Evolutionary conservation across 1,140 invertebrate genomes (phyloP).

Genomic region (Procambarus clarkii): DNA sequence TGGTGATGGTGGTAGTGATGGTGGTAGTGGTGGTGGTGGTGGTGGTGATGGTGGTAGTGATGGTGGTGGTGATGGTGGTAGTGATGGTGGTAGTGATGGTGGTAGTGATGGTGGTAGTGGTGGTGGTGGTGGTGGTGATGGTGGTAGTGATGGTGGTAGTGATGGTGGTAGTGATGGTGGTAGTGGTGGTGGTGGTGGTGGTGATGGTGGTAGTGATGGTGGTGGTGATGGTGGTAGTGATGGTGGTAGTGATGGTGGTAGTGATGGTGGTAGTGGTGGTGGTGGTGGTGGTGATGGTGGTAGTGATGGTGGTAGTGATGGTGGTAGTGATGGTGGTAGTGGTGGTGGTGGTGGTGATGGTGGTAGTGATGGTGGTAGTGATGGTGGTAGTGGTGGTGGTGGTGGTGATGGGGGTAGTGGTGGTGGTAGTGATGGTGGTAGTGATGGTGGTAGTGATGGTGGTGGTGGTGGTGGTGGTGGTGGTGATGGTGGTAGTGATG

Average conservation of each 20-base stretch:
- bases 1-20: too few species aligned
- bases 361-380: constrained; percentile 3
- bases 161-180: not conserved
- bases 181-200: constrained; percentile 13
- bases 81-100: too few species aligned
- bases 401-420: not conserved
- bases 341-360: not conserved
- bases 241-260: constrained; percentile 22
- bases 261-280: constrained; percentile 6
- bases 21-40: too few species aligned
- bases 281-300: not conserved
- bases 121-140: too few species aligned
- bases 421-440: constrained; percentile 1
- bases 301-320: not conserved
- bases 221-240: not conserved
- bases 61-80: too few species aligned
- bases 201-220: not conserved
- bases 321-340: not conserved
- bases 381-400: constrained; percentile 2
- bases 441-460: not conserved
- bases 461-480: constrained; percentile 14
- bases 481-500: constrained; percentile 18
- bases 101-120: too few species aligned
- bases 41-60: too few species aligned
- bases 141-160: too few species aligned